Evolutionary conservation across 2,113 vertebrate genomes (phyloP).

Genomic region (Onychorhynchus coronatus): DNA sequence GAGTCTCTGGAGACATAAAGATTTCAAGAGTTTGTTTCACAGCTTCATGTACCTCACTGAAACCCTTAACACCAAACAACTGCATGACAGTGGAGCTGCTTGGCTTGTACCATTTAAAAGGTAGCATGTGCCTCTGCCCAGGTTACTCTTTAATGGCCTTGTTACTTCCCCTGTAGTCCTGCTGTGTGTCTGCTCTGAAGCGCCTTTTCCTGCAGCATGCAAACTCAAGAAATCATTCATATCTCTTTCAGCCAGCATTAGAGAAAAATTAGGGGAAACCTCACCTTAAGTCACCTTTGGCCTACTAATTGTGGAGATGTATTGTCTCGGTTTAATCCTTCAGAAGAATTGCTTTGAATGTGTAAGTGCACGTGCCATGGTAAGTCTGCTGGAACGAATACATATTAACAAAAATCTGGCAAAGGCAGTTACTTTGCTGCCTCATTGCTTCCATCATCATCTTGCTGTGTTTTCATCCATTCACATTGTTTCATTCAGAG

Average conservation of each 20-base stretch:
- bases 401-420: neutral
- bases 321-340: neutral
- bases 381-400: neutral
- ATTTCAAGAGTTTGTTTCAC: neutral
- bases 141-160: neutral
- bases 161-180: neutral
- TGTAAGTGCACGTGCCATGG: neutral
- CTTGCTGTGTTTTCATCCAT: neutral
- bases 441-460: conserved; percentile 8
- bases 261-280: neutral
- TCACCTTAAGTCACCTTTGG: neutral
- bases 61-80: neutral
- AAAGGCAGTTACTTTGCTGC: neutral
- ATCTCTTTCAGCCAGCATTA: neutral
- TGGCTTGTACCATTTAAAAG: neutral
- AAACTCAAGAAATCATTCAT: neutral
- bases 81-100: neutral
- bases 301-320: neutral
- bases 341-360: neutral
- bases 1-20: fast-evolving
- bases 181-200: neutral
- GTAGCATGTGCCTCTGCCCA: neutral
- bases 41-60: neutral
- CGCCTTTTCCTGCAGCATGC: neutral
- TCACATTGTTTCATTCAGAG: neutral